Conservation (phyloP, 2,113 vertebrate species). For the Microcebus lehilahytsara region DNA sequence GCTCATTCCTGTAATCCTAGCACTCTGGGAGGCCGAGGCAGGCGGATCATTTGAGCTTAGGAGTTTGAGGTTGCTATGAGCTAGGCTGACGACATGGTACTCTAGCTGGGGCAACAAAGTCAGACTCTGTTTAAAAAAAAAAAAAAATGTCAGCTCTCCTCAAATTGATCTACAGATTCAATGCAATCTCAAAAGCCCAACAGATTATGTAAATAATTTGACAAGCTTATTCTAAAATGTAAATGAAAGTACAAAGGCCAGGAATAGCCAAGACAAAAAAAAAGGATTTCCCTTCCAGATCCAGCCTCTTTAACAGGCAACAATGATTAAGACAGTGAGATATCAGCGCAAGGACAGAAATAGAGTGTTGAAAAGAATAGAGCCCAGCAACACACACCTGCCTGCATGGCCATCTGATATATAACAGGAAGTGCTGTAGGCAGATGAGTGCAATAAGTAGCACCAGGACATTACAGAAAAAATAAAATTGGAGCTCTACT, state of each 20-base stretch:
- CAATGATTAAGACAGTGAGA: background rate
- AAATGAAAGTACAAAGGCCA: background rate
- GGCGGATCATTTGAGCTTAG: no score
- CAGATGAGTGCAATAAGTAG: background rate
- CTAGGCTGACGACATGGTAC: no score
- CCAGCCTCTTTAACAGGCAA: background rate
- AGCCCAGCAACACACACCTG: background rate
- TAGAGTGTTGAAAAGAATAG: background rate
- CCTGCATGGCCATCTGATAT: background rate
- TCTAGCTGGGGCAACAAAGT: no score
- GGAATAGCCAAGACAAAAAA: background rate
- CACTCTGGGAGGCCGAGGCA: no score
- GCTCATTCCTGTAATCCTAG: no score
- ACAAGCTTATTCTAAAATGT: background rate
- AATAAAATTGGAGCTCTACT: background rate
- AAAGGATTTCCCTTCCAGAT: background rate
- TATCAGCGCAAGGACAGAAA: background rate
- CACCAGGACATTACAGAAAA: background rate
- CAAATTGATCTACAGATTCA: background rate
- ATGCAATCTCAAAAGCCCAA: background rate
- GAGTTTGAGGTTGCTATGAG: no score
- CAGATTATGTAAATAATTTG: background rate
- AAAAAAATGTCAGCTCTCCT: background rate
- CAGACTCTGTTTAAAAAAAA: no score
- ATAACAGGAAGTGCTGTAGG: no score